A percentile compares a stretch with the other conserved stretches of the same genome.
Conservation (phyloP, 37 sponge, comb jelly and placozoan genomes). For the Theonella swinhoei region DNA sequence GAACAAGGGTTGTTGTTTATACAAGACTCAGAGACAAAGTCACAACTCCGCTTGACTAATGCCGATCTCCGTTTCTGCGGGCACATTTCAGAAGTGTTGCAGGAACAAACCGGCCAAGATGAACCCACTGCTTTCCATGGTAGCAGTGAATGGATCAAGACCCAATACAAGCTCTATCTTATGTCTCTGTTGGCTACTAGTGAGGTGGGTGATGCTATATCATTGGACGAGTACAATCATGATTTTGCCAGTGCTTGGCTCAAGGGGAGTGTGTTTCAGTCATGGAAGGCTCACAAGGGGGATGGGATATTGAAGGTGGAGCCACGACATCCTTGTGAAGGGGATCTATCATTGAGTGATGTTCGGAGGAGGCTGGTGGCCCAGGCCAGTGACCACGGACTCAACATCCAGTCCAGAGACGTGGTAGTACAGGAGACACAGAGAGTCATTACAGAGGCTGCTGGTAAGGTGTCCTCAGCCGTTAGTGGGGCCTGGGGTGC, state of each 20-base stretch:
- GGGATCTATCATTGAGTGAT: constrained; percentile 44
- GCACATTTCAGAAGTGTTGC: neutral
- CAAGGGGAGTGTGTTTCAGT: constrained; percentile 12
- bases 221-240: constrained; percentile 49
- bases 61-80: constrained; percentile 78
- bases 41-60: constrained; percentile 42
- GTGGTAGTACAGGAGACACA: constrained; percentile 29
- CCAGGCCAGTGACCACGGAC: constrained; percentile 51
- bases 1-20: constrained; percentile 31
- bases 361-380: constrained; percentile 48
- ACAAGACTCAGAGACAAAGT: constrained; percentile 10
- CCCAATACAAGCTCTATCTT: constrained; percentile 70
- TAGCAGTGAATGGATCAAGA: constrained; percentile 74
- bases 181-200: constrained; percentile 47
- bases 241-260: constrained; percentile 44
- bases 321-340: constrained; percentile 43
- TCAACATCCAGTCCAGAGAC: constrained; percentile 36
- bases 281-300: constrained; percentile 17
- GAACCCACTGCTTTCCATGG: constrained; percentile 56
- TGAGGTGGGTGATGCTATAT: neutral
- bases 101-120: neutral
- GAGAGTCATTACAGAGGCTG: constrained; percentile 9
- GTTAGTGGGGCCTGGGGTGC: constrained; percentile 38
- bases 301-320: constrained; percentile 8
- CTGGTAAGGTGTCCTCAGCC: constrained; percentile 23